These are phyloP conservation scores for Barnardius zonarius DNA, from an alignment of 2,113 vertebrate species.

Conservation along the genomic window DNA sequence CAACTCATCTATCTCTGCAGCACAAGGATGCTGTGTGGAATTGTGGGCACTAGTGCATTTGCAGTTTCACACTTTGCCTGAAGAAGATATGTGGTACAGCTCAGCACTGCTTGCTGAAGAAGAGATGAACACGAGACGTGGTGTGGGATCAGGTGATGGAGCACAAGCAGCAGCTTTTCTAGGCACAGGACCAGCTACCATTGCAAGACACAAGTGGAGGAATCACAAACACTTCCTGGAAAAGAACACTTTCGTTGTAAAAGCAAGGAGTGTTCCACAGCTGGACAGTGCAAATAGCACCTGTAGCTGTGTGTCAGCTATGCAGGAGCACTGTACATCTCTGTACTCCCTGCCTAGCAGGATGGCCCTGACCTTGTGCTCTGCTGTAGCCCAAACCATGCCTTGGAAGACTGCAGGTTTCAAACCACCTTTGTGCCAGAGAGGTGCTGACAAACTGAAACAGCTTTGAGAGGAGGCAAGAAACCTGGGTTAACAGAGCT, in stretches of 20 bases:
- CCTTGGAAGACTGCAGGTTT: neutral
- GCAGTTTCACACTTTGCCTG: neutral
- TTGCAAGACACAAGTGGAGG: neutral
- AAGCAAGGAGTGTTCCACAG: neutral
- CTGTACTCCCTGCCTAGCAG: neutral
- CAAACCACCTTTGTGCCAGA: neutral
- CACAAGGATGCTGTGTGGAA: neutral
- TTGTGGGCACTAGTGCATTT: neutral
- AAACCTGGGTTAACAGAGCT: neutral
- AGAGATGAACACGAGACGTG: rapidly evolving
- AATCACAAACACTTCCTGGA: neutral
- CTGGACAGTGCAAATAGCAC: neutral
- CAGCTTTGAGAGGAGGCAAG: neutral
- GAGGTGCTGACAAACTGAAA: neutral
- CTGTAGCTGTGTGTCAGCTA: neutral
- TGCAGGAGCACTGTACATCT: rapidly evolving
- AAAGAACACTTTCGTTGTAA: neutral
- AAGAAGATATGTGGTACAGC: neutral
- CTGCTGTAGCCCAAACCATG: neutral
- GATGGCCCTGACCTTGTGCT: neutral
- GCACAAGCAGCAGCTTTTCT: neutral
- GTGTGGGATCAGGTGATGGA: neutral
- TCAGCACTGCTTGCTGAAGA: neutral
- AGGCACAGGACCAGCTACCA: neutral
- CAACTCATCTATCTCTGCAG: neutral